These are phyloP conservation scores for Protophormia terraenovae DNA, from an alignment of 2,888 invertebrate genomes.

Conservation along the genomic window DNA sequence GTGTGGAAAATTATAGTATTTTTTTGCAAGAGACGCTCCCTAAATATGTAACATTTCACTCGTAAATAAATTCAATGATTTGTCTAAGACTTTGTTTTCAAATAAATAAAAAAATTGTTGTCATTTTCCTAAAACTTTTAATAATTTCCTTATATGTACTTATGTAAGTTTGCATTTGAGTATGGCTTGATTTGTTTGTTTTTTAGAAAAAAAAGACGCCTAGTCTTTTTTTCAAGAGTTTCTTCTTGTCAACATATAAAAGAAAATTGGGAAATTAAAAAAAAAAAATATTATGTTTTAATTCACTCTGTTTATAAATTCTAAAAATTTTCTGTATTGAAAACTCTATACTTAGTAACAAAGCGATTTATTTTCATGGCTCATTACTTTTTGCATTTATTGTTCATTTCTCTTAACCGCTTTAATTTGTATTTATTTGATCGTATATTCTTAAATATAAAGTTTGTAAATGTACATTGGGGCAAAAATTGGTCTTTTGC, in stretches of 20 bases:
- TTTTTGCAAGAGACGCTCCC: conserved; percentile 9
- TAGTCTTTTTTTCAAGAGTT: too few relatives aligned
- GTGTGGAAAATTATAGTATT: too few relatives aligned
- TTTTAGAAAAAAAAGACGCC: too few relatives aligned
- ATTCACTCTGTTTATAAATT: too few relatives aligned
- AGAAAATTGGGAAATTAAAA: too few relatives aligned
- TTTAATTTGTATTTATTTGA: not conserved
- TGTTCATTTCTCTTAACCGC: not conserved
- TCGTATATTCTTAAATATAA: too few relatives aligned
- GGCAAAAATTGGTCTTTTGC: too few relatives aligned
- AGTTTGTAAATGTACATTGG: too few relatives aligned
- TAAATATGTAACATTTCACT: not conserved
- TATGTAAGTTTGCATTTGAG: not conserved
- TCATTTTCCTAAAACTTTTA: conserved; percentile 4
- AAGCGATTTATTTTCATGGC: not conserved
- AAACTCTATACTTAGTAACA: not conserved
- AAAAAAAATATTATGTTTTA: too few relatives aligned
- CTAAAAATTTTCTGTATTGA: not conserved
- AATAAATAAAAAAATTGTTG: conserved; percentile 9
- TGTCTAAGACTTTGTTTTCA: conserved; percentile 2
- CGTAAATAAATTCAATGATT: conserved; percentile 18
- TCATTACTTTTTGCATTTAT: not conserved
- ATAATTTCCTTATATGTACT: conserved; percentile 8
- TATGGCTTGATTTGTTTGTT: too few relatives aligned
- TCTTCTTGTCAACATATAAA: too few relatives aligned